Evolutionary conservation across 2,888 invertebrate genomes (phyloP), one percentile per base, ranked within the genome.

Genomic region (Tanytarsus gracilentus): DNA sequence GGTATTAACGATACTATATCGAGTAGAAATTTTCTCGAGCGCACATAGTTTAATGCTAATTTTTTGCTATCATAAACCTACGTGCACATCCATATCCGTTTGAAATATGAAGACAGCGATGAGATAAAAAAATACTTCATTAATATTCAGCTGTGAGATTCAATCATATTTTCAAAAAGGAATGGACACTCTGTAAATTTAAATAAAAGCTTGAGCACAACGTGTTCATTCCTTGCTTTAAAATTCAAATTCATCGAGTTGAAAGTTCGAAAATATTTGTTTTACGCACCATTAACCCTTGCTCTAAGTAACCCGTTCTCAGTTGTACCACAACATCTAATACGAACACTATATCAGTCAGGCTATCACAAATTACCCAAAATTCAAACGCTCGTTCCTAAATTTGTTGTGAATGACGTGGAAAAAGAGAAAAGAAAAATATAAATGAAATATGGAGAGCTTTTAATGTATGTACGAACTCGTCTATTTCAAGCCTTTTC

Each of bases 261-360:
- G n/a, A n/a, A n/a, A 11, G 8, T 23, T 44, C 44, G 23, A 44
- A 23, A 18, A 44, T 44, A 8, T 8, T 55, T n/a, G 27, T 11
- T 25, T 18, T n/a, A 65, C 68, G 70, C 68, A 79, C 88, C 87
- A 95, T 92, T 18, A 95, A 81, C 39, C 94, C 96, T 70, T 93
- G 93, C 73, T 96, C 95, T 68, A 96, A 77, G 72, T 95, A 96
- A 16, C 96, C 96, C 48, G 96, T 96, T 64, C 96, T 79, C 66
- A 96, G 83, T 75, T 96, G 96, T 63, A 95, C 91, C 60, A 84
- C 81, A 65, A 96, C 84, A 76, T 97, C 96, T 65, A 89, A 72
- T 58, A 93, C 78, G 76, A 93, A 95, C 63, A 93, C 84, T 65
- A 88, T 69, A 76, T 96, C 96, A 69, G 88, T 88, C 68, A 93